Evolutionary conservation across 1,140 invertebrate genomes (phyloP).

Genomic region (Phymastichus coffea): DNA sequence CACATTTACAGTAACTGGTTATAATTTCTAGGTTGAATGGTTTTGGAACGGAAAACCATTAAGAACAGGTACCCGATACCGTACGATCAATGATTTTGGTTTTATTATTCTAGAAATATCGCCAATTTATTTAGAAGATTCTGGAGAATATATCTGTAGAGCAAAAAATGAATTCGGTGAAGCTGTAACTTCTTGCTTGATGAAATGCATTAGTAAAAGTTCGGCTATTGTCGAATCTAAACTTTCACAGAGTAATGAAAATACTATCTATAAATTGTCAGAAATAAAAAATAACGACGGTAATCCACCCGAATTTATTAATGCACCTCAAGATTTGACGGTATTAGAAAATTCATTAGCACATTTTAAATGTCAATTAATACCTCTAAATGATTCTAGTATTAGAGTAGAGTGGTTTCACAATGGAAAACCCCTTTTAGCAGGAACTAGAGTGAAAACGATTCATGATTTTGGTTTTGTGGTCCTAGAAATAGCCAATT

Average conservation of each 20-base stretch:
- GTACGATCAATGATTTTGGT: constrained; percentile 93
- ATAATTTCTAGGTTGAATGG: constrained; percentile 92
- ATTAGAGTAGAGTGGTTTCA: constrained; percentile 97
- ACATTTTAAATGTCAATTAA: constrained; percentile 88
- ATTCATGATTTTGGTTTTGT: constrained; percentile 94
- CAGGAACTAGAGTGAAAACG: constrained; percentile 85
- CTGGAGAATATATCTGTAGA: constrained; percentile 89
- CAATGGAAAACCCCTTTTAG: constrained; percentile 86
- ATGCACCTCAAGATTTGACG: constrained; percentile 79
- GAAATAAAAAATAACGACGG: constrained; percentile 90
- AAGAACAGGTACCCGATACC: constrained; percentile 84
- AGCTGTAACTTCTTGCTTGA: constrained; percentile 87
- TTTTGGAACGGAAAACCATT: constrained; percentile 91
- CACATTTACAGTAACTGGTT: too few relatives aligned
- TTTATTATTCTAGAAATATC: constrained; percentile 95
- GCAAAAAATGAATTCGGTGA: constrained; percentile 89
- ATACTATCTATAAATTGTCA: constrained; percentile 90
- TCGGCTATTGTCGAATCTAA: constrained; percentile 91
- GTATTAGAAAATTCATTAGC: constrained; percentile 87
- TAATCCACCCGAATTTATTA: constrained; percentile 90
- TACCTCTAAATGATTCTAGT: constrained; percentile 88
- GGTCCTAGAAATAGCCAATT: constrained; percentile 85
- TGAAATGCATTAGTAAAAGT: constrained; percentile 88
- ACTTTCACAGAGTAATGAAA: constrained; percentile 88
- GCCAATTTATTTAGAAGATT: constrained; percentile 92